These are phyloP conservation scores for Tetragonula clypearis DNA, from an alignment of 1,140 invertebrate genomes.

Conservation along the genomic window DNA sequence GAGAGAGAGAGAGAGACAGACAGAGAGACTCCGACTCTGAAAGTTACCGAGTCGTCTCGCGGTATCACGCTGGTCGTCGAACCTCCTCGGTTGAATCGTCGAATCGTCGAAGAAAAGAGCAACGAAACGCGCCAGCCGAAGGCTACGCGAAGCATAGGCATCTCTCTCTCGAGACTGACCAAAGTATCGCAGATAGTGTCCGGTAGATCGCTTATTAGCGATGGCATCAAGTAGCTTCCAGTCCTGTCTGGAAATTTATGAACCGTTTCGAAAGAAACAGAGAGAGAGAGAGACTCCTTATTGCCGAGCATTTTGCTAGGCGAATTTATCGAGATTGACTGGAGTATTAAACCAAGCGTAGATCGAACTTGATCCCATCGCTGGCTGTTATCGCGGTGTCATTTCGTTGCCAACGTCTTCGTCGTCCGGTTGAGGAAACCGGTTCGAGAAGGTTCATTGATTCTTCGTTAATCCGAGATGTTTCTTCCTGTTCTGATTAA, in stretches of 20 bases:
- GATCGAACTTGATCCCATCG: background rate
- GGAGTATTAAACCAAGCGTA: background rate
- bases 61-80: slow-evolving; percentile 11
- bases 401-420: slow-evolving; percentile 48
- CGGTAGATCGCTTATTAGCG: background rate
- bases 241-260: background rate
- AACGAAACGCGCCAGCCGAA: slow-evolving; percentile 1
- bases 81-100: background rate
- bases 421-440: slow-evolving; percentile 57
- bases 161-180: no score
- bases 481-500: slow-evolving; percentile 49
- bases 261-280: background rate
- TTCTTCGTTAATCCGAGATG: slow-evolving; percentile 49
- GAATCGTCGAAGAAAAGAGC: background rate
- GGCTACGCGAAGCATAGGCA: background rate
- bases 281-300: background rate
- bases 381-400: slow-evolving; percentile 58
- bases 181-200: slow-evolving; percentile 1
- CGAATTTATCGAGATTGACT: background rate
- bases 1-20: no score
- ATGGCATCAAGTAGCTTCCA: background rate
- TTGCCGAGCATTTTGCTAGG: background rate
- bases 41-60: background rate
- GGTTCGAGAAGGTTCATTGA: slow-evolving; percentile 63
- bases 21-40: background rate